Conservation (phyloP, 2,797 vertebrate species). For the Rallus crepitans region DNA sequence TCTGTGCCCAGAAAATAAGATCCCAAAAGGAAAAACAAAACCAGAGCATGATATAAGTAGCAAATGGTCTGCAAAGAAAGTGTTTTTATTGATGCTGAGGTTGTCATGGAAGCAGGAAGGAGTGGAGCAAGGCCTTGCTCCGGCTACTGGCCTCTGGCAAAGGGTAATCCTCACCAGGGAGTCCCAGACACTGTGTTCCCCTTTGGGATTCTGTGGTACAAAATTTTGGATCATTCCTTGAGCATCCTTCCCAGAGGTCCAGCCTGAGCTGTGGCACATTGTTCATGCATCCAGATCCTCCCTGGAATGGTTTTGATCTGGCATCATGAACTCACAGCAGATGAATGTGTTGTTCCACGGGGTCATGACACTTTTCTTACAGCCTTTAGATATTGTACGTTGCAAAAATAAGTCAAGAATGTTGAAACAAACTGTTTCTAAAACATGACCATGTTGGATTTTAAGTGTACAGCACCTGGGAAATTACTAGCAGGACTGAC, state of each 20-base stretch:
- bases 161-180: neutral
- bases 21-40: neutral
- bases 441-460: neutral
- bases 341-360: neutral
- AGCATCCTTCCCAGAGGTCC: neutral
- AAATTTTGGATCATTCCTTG: neutral
- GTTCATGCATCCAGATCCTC: neutral
- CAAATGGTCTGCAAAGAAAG: neutral
- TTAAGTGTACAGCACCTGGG: neutral
- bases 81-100: neutral
- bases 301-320: neutral
- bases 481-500: neutral
- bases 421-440: neutral
- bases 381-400: neutral
- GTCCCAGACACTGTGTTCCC: rapidly evolving
- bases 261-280: neutral
- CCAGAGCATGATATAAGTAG: neutral
- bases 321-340: neutral
- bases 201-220: neutral
- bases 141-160: rapidly evolving
- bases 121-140: neutral
- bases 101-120: neutral
- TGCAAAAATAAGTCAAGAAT: neutral
- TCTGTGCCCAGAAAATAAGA: neutral
- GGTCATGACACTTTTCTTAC: neutral